Evolutionary conservation across 2,888 invertebrate genomes (phyloP), one percentile per base, ranked within the genome.

Genomic region (Sphinx pinastri): DNA sequence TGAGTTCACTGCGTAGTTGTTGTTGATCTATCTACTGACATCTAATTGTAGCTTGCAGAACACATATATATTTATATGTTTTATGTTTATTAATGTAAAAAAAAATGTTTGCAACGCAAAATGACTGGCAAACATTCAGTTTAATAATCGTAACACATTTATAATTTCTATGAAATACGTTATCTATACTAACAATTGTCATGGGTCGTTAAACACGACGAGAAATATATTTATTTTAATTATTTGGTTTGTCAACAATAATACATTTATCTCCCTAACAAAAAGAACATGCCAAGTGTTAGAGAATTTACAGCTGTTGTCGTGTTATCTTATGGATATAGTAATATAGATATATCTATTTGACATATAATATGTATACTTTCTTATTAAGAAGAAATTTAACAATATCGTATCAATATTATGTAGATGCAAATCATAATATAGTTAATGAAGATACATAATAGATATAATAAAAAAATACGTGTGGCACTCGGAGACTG

Each of bases 241-340:
- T 63, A 49, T 63, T 25, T 13, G 47, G 16, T 49, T 63, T 63
- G 63, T 49, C 63, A 19, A 49, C 13, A 47, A 63, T 47, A 38
- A 38, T 0, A 49, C 19, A 47, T 63, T 63, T 60, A 60, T 60
- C 12, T 38, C 38, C 8, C 7, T 38, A 38, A 38, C 8, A 38
- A 38, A 38, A 38, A 38, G 38, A 0, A 25, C 2, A 25, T 25
- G 45, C 10, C 47, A 63, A 16, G 16, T 19, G 60, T 47, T 47
- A 47, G 47, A 63, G 60, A 63, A 63, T 63, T 47, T 47, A 47
- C 60, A 63, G 47, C 60, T 63, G 60, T 63, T 47, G 60, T 16
- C 16, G 47, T 47, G 60, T 63, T 63, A 38, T 47, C 6, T 47
- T 47, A 12, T 19, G 47, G 47, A 49, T 63, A 47, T 25, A 25